These are phyloP conservation scores for Sesamia nonagrioides DNA, from an alignment of 1,140 invertebrate species.

Conservation along the genomic window DNA sequence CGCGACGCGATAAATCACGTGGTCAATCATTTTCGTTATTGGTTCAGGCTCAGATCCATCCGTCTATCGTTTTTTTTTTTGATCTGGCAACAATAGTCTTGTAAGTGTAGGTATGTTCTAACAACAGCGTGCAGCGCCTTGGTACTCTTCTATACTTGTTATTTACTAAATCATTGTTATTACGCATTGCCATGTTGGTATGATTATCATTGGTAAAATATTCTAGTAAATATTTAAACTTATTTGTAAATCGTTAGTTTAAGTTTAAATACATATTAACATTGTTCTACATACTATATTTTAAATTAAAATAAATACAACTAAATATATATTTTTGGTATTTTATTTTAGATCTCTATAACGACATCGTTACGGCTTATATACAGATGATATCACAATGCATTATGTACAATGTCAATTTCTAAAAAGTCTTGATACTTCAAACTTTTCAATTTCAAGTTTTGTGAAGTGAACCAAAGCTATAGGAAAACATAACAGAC, in stretches of 20 bases:
- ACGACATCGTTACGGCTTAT: constrained; percentile 36
- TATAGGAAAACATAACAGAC: constrained; percentile 29
- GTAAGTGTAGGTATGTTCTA: constrained; percentile 3
- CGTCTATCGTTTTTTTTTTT: neutral
- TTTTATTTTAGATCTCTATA: constrained; percentile 32
- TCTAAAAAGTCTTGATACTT: constrained; percentile 9
- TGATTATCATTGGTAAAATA: too few relatives aligned
- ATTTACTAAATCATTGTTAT: constrained; percentile 21
- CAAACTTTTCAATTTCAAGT: constrained; percentile 11
- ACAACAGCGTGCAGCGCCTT: neutral
- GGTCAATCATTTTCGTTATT: too few relatives aligned
- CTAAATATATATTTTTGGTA: constrained; percentile 12
- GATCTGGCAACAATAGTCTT: constrained; percentile 7
- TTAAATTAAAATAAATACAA: constrained; percentile 12
- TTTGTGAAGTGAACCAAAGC: constrained; percentile 14
- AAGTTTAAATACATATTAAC: constrained; percentile 14
- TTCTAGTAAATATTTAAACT: neutral
- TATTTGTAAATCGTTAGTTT: constrained; percentile 21
- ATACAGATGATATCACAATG: constrained; percentile 49
- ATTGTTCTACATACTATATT: constrained; percentile 11
- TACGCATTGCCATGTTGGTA: constrained; percentile 15
- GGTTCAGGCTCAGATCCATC: neutral
- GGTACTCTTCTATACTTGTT: neutral
- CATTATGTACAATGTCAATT: constrained; percentile 38
- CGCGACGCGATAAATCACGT: too few relatives aligned